A percentile compares a stretch with the other conserved stretches of the same genome.
These are phyloP conservation scores for Micrasema minimum DNA, from an alignment of 1,140 invertebrate genomes.

Conservation along the genomic window DNA sequence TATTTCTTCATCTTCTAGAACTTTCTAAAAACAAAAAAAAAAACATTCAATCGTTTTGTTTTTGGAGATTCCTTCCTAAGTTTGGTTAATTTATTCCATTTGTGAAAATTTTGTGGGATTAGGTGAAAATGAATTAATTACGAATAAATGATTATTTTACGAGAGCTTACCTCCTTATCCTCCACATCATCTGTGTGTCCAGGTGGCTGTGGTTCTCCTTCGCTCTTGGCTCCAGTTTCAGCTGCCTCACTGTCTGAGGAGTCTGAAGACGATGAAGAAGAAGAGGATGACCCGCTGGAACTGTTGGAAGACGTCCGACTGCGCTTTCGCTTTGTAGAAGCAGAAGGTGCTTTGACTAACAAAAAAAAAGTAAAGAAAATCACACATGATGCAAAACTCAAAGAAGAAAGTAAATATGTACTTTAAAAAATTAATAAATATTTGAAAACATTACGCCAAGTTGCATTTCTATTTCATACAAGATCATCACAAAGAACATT, in stretches of 20 bases:
- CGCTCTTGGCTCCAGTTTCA: conserved; percentile 53
- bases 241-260: conserved; percentile 59
- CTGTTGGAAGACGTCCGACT: conserved; percentile 54
- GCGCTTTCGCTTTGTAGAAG: conserved; percentile 56
- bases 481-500: too few relatives aligned
- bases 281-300: conserved; percentile 55
- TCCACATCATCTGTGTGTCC: conserved; percentile 47
- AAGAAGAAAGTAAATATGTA: too few relatives aligned
- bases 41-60: background rate
- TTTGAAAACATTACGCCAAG: too few relatives aligned
- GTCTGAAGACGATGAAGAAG: conserved; percentile 55
- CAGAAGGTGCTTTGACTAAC: conserved; percentile 12
- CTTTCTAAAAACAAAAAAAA: conserved; percentile 16
- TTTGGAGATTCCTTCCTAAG: too few relatives aligned
- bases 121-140: background rate
- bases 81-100: too few relatives aligned
- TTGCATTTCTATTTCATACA: too few relatives aligned
- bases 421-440: too few relatives aligned
- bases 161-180: conserved; percentile 22
- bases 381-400: too few relatives aligned
- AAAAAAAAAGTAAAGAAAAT: background rate
- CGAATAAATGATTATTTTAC: background rate
- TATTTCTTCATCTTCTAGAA: conserved; percentile 38
- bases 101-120: background rate
- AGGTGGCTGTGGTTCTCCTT: conserved; percentile 39